Evolutionary conservation across 2,113 vertebrate species (phyloP), one percentile per base, ranked within the genome.

Genomic region (Lepisosteus osseus): DNA sequence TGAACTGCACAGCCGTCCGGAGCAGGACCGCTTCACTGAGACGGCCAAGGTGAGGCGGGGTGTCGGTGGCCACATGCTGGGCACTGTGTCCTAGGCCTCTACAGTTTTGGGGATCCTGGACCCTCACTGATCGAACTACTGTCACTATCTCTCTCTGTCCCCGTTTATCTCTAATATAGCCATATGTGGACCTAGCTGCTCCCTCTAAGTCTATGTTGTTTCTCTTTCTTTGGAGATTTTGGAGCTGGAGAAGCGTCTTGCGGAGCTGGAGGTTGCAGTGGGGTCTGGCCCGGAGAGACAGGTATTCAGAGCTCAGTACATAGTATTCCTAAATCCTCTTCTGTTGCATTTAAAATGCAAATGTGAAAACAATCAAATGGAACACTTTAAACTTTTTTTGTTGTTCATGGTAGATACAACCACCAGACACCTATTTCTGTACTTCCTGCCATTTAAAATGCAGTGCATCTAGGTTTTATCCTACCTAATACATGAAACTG

Each of bases 11-110:
- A 96, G 95, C 80, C 87, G 95, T 64, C 96, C 95, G 0, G 95
- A 97, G 83, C 95, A 97, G 82, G 94, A 96, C 73, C 95, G 90
- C 76, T 98, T 98, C 86, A 91, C 92, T 2, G 93, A 96, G 72
- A 86, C 93, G 8, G 94, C 95, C 81, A 98, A 96, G 92, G 97
- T 97, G 82, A 78, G 47, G 63, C 7, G 14, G 51, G 47, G 5
- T 51, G 9, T 51, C 5, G 47, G 47, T 1, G 29, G 29, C 29
- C 29, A 29, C 29, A 29, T 29, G 29, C 29, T 29, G 29, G 29
- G 29, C 29, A 29, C 29, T 29, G 29, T 29, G 29, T 29, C 29
- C 29, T 29, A 29, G 29, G 29, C 29, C 29, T 29, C 29, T 2
- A 29, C 29, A 29, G 29, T 29, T 29, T 29, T 29, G 29, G 29